Conservation (phyloP, 2,888 invertebrate species). For the Neocrepidodera transversa region DNA sequence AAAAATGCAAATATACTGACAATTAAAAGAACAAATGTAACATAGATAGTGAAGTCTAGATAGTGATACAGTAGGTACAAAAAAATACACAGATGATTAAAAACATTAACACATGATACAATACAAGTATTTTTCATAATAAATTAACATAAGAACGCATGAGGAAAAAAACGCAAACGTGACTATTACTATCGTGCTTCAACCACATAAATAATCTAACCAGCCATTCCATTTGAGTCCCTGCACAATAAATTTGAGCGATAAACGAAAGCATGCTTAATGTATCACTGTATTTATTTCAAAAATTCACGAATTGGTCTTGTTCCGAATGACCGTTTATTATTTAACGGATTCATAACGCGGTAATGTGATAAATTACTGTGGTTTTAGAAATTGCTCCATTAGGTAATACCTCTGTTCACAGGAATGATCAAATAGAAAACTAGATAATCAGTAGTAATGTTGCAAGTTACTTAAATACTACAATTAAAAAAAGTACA, state of each 20-base stretch:
- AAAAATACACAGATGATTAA: slow-evolving; percentile 32
- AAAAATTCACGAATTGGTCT: slow-evolving; percentile 51
- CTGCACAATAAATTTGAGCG: slow-evolving; percentile 55
- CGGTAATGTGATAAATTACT: slow-evolving; percentile 26
- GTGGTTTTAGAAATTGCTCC: slow-evolving; percentile 14
- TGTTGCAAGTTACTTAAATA: too few relatives aligned
- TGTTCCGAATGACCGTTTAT: slow-evolving; percentile 38
- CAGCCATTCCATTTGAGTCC: slow-evolving; percentile 54
- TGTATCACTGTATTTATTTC: slow-evolving; percentile 53
- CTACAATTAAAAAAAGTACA: too few relatives aligned
- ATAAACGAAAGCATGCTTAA: slow-evolving; percentile 56
- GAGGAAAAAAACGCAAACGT: slow-evolving; percentile 52
- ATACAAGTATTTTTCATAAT: slow-evolving; percentile 42
- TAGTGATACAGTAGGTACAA: neutral
- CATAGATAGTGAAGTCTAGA: slow-evolving; percentile 1
- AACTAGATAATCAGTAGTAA: too few relatives aligned
- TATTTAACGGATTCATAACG: slow-evolving; percentile 29
- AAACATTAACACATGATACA: slow-evolving; percentile 41
- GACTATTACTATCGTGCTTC: slow-evolving; percentile 57
- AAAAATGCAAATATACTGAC: slow-evolving; percentile 8
- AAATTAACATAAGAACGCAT: slow-evolving; percentile 50
- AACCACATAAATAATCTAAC: slow-evolving; percentile 53
- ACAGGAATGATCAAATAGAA: too few relatives aligned
- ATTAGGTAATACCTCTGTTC: too few relatives aligned
- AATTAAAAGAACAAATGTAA: slow-evolving; percentile 10